These are phyloP conservation scores for Amiota minor DNA, from an alignment of 2,888 invertebrate genomes.

Conservation along the genomic window DNA sequence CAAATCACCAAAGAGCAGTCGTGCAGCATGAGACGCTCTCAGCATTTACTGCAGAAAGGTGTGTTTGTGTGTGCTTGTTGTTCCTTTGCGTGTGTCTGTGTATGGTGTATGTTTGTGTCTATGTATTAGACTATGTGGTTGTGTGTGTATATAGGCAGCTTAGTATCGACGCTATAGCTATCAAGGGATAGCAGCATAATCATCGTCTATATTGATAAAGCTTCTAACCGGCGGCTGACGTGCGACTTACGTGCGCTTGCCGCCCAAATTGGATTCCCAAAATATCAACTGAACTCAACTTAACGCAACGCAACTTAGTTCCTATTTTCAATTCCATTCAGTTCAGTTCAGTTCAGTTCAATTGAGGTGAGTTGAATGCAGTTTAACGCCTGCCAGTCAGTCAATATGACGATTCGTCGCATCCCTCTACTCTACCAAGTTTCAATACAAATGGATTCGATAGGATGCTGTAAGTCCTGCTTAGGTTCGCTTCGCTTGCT, in stretches of 20 bases:
- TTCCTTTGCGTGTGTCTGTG: constrained; percentile 31
- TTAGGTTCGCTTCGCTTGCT: constrained; percentile 23
- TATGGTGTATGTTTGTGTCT: constrained; percentile 33
- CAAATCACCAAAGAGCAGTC: constrained; percentile 66
- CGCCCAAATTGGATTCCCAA: constrained; percentile 62
- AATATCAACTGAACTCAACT: constrained; percentile 31
- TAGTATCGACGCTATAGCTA: not conserved
- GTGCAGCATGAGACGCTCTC: constrained; percentile 47
- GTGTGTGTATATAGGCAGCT: too few species aligned
- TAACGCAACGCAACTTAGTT: too few species aligned
- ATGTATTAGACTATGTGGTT: too few species aligned
- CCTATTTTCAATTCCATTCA: constrained; percentile 36
- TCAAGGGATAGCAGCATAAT: constrained; percentile 15
- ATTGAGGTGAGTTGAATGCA: not conserved
- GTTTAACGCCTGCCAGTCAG: not conserved
- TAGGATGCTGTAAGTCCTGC: constrained; percentile 39
- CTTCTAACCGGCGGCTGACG: constrained; percentile 9
- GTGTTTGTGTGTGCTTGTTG: constrained; percentile 12
- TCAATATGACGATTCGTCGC: constrained; percentile 6
- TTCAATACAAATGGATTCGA: constrained; percentile 28
- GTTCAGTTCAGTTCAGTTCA: constrained; percentile 31
- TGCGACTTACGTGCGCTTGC: constrained; percentile 39
- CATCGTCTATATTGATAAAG: constrained; percentile 37
- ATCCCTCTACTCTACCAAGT: not conserved
- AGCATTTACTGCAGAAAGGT: constrained; percentile 20